phyloP scores from a whole-genome alignment of 2,113 vertebrate species.

The Jaculus jaculus region DNA sequence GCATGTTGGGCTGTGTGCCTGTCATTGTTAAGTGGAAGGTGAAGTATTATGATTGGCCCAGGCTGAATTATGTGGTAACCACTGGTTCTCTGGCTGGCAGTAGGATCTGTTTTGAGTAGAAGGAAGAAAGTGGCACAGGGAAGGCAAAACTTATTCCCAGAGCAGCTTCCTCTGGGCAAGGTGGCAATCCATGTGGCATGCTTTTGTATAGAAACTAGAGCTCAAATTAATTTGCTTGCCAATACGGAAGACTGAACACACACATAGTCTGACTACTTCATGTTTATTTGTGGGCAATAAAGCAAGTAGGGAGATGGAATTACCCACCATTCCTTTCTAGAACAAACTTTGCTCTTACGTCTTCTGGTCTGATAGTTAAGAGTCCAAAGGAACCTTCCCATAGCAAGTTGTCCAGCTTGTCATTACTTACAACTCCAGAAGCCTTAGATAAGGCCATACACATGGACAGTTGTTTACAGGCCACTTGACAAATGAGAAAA shows the following conservation, averaged over 20 bases:
- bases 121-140: neutral
- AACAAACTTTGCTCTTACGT: neutral
- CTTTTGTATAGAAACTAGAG: neutral
- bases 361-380: neutral
- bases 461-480: neutral
- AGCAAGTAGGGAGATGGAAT: neutral
- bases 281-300: neutral
- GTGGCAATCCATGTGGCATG: neutral
- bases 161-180: neutral
- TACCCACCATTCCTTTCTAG: neutral
- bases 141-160: neutral
- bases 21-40: neutral
- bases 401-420: neutral
- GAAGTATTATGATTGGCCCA: neutral
- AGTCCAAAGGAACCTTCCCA: neutral
- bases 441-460: neutral
- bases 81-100: neutral
- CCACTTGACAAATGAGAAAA: slow-evolving; percentile 23
- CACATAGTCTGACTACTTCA: neutral
- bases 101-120: neutral
- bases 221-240: neutral
- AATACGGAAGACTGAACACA: neutral
- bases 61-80: neutral
- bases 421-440: slow-evolving; percentile 28
- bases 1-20: neutral